Conservation (phyloP, 2,797 vertebrate genomes). For the Spinus pinus region DNA sequence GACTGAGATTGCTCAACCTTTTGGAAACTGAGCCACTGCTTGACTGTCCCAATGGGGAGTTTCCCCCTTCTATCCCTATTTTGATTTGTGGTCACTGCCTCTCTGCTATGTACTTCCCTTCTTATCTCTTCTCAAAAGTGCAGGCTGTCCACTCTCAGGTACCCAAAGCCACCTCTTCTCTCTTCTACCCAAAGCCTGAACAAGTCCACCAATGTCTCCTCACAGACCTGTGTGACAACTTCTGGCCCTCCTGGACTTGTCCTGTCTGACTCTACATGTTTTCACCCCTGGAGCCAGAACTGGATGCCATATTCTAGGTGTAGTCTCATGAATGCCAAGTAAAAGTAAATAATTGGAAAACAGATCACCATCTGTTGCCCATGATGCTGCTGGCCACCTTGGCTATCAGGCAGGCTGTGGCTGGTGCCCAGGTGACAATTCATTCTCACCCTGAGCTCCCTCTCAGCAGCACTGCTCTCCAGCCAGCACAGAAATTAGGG, state of each 20-base stretch:
- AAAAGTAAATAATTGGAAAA: neutral
- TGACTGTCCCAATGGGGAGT: neutral
- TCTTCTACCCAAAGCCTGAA: neutral
- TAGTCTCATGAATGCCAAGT: neutral
- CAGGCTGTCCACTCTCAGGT: neutral
- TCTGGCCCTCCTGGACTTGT: neutral
- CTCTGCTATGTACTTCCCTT: neutral
- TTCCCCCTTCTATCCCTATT: neutral
- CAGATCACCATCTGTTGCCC: neutral
- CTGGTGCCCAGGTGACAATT: neutral
- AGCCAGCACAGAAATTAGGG: neutral
- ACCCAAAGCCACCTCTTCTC: rapidly evolving
- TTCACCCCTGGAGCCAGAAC: neutral
- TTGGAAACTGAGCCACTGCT: neutral
- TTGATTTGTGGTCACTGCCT: neutral
- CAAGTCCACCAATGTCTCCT: neutral
- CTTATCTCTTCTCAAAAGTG: neutral
- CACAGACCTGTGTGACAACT: neutral
- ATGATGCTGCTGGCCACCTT: neutral
- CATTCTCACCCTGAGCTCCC: neutral
- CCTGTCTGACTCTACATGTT: rapidly evolving
- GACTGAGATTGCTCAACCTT: neutral
- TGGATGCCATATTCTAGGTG: neutral
- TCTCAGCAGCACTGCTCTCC: neutral
- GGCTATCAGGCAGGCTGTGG: neutral